Evolutionary conservation across 2,113 vertebrate genomes (phyloP).

Genomic region (Odontophorus gujanensis): DNA sequence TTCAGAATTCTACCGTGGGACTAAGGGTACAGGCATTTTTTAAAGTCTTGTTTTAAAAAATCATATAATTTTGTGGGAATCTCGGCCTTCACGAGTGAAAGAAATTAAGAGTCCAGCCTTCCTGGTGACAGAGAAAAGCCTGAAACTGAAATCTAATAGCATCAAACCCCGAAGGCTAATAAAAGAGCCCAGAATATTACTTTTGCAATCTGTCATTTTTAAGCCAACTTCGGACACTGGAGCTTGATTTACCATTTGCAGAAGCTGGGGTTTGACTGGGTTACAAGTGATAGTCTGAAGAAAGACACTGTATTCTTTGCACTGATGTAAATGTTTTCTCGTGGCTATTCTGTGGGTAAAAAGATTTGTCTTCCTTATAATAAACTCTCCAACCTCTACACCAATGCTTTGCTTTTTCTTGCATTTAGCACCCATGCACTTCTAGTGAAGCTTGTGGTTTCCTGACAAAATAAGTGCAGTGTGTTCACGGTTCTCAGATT

Average conservation of each 20-base stretch:
- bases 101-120: not conserved
- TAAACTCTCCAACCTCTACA: not conserved
- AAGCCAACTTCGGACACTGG: not conserved
- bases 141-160: not conserved
- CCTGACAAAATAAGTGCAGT: not conserved
- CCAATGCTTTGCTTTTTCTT: not conserved
- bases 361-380: not conserved
- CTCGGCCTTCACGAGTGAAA: not conserved
- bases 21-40: not conserved
- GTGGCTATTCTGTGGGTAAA: not conserved
- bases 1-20: not conserved
- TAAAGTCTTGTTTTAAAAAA: not conserved
- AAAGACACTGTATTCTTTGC: not conserved
- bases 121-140: not conserved
- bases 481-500: not conserved
- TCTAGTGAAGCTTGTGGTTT: constrained; percentile 9
- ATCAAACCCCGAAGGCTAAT: not conserved
- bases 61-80: not conserved
- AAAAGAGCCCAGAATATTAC: not conserved
- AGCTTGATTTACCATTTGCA: not conserved
- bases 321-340: not conserved
- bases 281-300: not conserved
- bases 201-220: constrained; percentile 18
- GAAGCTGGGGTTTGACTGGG: not conserved
- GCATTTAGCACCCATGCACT: not conserved